Base-by-base conservation (phyloP, 2,888 invertebrate genomes). In the Priocnemis perturbator region DNA sequence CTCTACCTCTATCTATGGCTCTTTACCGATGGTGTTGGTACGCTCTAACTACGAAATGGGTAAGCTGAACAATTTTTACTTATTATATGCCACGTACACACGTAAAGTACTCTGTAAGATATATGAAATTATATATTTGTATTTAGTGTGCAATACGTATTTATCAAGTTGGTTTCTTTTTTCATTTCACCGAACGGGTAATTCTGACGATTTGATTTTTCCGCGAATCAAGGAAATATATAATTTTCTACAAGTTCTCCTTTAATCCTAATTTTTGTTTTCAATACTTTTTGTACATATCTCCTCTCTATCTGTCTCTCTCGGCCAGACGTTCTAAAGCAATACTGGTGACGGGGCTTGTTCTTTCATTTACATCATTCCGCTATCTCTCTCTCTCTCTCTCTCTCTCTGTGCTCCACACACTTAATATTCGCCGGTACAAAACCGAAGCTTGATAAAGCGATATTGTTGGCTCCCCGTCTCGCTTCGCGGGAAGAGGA, bases 61-160 rank as follows among this genome's bases (percentile, higher is more conserved):
- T 88, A 88, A 88, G 88, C 80, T 79, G 79, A 79, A 86, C 79
- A 67, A 73, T 74, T 74, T 78, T 79, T 63, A 78, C 73, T 76
- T 71, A 69, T 71, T 71, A 68, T 65, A 68, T 70, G 76, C 71
- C 69, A 62, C 64, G 37, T 50, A 44, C 20, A 45, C 59, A 44
- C 20, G 15, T 53, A 11, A 59, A 53, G 50, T 57, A 69, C 57
- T 52, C 45, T 30, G 64, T 45, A 56, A 61, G 60, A 48, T 73
- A 64, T 66, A 73, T 58, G 26, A 66, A 55, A 68, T 11, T 20
- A 63, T 61, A 58, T 21, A 74, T 71, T 73, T 74, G 83, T 87
- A 86, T 87, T 87, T 85, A 81, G 86, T 87, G 87, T 87, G 86
- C 88, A 87, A 87, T 87, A 82, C 77, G 79, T 79, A 37, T 73